phyloP scores from a whole-genome alignment of 92 coral and sea anemone species.

The Epizoanthus scotinus region DNA sequence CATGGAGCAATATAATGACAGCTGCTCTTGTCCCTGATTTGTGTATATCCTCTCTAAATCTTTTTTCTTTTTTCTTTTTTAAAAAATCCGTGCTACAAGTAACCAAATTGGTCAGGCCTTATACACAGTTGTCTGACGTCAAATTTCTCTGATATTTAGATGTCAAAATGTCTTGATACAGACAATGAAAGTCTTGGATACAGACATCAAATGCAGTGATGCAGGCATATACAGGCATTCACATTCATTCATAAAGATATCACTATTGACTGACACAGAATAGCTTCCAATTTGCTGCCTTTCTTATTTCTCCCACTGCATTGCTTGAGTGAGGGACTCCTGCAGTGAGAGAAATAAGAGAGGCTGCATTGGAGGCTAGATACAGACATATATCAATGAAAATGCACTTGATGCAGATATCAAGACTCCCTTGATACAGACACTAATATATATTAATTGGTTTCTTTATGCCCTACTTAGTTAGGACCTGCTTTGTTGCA shows the following conservation, averaged over 20 bases:
- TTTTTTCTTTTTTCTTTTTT: too few species aligned
- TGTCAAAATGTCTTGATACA: background rate
- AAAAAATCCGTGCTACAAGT: too few species aligned
- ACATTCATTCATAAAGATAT: background rate
- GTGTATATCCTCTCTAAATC: too few species aligned
- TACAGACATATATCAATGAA: too few species aligned
- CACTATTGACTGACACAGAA: background rate
- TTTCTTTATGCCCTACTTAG: constrained; percentile 38
- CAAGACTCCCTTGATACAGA: background rate
- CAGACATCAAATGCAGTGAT: background rate
- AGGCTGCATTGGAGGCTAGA: too few species aligned
- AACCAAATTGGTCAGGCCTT: too few species aligned
- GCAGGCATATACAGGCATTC: background rate
- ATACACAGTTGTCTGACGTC: background rate
- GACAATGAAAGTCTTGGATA: too few species aligned
- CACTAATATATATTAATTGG: background rate
- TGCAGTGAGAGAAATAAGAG: too few species aligned
- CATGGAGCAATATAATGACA: too few species aligned
- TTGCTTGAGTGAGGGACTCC: too few species aligned
- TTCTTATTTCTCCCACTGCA: too few species aligned
- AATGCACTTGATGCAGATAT: background rate
- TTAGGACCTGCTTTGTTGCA: constrained; percentile 98
- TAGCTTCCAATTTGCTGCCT: background rate
- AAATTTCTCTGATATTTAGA: background rate
- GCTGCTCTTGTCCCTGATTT: too few species aligned